Evolutionary conservation across 1,140 invertebrate genomes (phyloP).

Genomic region (Brachionus calyciflorus): DNA sequence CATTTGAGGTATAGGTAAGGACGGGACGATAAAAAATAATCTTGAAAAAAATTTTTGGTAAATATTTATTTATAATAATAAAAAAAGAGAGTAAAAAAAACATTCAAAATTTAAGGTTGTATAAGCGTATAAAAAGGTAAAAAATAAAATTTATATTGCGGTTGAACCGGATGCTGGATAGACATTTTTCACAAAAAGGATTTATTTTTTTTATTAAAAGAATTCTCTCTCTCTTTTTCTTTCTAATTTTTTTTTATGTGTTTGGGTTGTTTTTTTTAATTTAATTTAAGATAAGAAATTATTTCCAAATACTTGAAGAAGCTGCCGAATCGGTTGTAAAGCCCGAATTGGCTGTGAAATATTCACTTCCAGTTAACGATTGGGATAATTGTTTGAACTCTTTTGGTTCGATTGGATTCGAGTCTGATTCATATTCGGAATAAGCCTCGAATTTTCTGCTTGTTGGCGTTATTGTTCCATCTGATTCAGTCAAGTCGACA

Average conservation of each 20-base stretch:
- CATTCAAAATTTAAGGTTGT: too few relatives aligned
- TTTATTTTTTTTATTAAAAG: too few relatives aligned
- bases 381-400: constrained; percentile 23
- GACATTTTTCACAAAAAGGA: too few relatives aligned
- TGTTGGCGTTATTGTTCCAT: constrained; percentile 41
- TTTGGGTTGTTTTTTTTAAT: background rate
- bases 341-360: constrained; percentile 34
- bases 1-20: too few relatives aligned
- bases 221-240: background rate
- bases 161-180: too few relatives aligned
- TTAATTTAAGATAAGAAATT: constrained; percentile 14
- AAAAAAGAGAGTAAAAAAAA: too few relatives aligned
- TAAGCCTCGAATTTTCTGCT: constrained; percentile 22
- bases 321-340: constrained; percentile 28
- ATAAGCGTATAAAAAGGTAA: too few relatives aligned
- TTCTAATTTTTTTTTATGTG: background rate
- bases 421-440: constrained; percentile 15
- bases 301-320: constrained; percentile 46
- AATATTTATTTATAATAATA: too few relatives aligned
- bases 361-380: constrained; percentile 44
- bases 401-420: background rate
- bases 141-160: too few relatives aligned
- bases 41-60: too few relatives aligned
- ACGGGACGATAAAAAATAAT: too few relatives aligned
- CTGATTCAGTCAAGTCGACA: constrained; percentile 27